Conservation (phyloP, 2,888 invertebrate species). For the Apocheima hispidaria region DNA sequence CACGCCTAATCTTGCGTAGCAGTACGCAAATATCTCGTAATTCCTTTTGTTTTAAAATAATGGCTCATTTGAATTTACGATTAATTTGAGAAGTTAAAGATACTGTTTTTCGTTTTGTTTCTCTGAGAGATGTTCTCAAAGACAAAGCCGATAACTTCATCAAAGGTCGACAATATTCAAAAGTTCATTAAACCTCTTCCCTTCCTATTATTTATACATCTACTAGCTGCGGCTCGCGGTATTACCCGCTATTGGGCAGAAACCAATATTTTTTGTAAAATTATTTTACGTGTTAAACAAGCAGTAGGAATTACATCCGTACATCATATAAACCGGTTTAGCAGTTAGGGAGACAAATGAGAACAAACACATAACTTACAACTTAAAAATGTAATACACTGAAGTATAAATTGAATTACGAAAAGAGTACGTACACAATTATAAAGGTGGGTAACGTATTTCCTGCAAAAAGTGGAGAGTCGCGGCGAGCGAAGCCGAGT, state of each 20-base stretch:
- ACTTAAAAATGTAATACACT: not conserved
- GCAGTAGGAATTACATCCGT: too few relatives aligned
- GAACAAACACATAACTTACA: too few relatives aligned
- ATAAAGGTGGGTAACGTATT: not conserved
- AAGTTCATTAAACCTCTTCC: not conserved
- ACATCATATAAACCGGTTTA: too few relatives aligned
- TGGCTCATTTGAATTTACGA: not conserved
- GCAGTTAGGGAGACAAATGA: too few relatives aligned
- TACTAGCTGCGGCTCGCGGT: too few relatives aligned
- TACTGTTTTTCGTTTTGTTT: not conserved
- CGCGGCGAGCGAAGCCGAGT: conserved; percentile 4
- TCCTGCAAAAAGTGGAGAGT: not conserved
- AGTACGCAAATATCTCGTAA: conserved; percentile 18
- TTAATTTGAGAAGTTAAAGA: not conserved
- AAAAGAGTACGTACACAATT: too few relatives aligned
- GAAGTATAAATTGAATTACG: not conserved
- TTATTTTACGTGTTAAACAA: too few relatives aligned
- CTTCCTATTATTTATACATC: not conserved
- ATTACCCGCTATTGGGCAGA: too few relatives aligned
- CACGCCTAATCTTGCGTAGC: conserved; percentile 30
- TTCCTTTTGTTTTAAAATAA: conserved; percentile 12
- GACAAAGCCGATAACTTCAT: not conserved
- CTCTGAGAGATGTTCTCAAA: not conserved
- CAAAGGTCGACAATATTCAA: not conserved
- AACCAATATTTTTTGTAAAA: too few relatives aligned